phyloP scores from a whole-genome alignment of 2,113 vertebrate species.

The Lynx canadensis region DNA sequence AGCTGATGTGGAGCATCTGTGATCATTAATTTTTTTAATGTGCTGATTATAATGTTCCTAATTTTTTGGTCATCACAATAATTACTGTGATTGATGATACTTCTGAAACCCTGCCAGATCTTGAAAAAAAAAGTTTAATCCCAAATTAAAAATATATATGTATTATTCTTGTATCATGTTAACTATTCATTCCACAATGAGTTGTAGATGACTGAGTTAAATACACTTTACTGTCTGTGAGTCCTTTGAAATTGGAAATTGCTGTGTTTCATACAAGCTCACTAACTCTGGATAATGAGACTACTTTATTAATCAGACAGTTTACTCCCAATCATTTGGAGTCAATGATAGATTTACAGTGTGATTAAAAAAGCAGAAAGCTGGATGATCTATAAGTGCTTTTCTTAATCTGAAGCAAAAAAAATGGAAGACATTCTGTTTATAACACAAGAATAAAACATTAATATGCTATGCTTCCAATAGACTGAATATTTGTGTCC shows the following conservation, averaged over 20 bases:
- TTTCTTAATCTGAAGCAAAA: not conserved
- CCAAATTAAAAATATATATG: not conserved
- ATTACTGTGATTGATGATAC: not conserved
- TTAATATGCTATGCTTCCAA: not conserved
- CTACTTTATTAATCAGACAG: not conserved
- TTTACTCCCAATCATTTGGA: not conserved
- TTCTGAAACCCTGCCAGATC: not conserved
- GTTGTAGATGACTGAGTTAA: not conserved
- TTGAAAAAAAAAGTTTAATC: not conserved
- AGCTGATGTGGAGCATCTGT: not conserved
- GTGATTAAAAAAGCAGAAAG: not conserved
- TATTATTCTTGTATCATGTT: not conserved
- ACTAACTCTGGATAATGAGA: not conserved
- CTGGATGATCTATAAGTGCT: not conserved
- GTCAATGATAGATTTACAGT: slow-evolving; percentile 11
- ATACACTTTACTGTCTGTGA: slow-evolving; percentile 6
- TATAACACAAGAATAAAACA: not conserved
- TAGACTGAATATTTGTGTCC: not conserved
- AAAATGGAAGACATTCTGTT: not conserved
- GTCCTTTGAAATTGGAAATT: slow-evolving; percentile 48
- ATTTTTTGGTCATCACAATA: not conserved
- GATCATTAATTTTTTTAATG: not conserved
- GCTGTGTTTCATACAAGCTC: not conserved
- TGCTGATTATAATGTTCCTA: not conserved
- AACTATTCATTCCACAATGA: not conserved